These are phyloP conservation scores for Pachyuromys duprasi DNA, from an alignment of 2,797 vertebrate genomes.

Conservation along the genomic window DNA sequence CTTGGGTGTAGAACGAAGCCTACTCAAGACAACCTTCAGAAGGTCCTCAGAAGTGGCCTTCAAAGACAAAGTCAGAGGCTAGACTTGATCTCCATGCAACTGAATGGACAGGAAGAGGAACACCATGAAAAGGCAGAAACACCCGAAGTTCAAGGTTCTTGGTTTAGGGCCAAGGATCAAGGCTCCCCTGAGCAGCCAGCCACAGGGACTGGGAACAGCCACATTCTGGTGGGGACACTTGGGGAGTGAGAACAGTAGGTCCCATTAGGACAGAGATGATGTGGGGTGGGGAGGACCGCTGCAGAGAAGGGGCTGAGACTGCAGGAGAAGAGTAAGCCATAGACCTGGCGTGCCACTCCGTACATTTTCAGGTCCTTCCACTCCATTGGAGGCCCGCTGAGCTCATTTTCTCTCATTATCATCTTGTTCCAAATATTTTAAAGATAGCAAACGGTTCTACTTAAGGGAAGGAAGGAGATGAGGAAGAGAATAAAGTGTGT, in stretches of 20 bases:
- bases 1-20: accelerated
- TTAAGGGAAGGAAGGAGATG: background rate
- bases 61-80: background rate
- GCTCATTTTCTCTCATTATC: background rate
- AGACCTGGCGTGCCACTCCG: accelerated
- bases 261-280: accelerated
- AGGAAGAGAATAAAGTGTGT: background rate
- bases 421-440: background rate
- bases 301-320: accelerated
- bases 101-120: background rate
- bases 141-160: background rate
- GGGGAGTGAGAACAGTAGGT: accelerated
- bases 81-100: accelerated
- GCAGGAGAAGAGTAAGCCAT: accelerated
- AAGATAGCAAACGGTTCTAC: background rate
- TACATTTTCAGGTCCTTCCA: too few species aligned
- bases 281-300: accelerated
- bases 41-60: background rate
- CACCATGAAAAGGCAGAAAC: too few species aligned
- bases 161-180: background rate
- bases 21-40: background rate
- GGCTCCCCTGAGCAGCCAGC: background rate
- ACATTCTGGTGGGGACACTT: background rate
- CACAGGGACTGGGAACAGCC: background rate
- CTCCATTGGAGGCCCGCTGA: background rate